Evolutionary conservation across 2,888 invertebrate species (phyloP).

Genomic region (Caenorhabditis sp.): DNA sequence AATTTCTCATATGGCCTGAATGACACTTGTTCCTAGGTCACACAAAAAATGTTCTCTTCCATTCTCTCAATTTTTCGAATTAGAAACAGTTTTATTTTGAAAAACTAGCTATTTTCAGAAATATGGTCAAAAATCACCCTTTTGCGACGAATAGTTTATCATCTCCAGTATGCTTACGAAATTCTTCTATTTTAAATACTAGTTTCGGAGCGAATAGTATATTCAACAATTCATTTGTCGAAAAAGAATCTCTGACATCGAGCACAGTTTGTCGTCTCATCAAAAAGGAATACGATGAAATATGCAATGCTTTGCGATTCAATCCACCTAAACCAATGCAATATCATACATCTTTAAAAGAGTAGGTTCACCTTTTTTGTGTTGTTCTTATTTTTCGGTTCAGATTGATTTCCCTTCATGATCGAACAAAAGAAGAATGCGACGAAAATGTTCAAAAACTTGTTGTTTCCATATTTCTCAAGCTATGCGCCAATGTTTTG

Average conservation of each 20-base stretch:
- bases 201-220: not conserved
- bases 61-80: not conserved
- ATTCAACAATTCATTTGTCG: not conserved
- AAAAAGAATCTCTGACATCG: constrained; percentile 8
- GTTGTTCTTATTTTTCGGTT: not conserved
- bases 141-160: constrained; percentile 19
- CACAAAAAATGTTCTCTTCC: not conserved
- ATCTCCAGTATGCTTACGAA: not conserved
- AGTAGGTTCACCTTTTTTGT: constrained; percentile 15
- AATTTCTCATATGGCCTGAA: not conserved
- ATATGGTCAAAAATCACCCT: constrained; percentile 32
- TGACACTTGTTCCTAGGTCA: not conserved
- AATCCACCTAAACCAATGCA: constrained; percentile 19
- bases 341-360: constrained; percentile 30
- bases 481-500: constrained; percentile 25
- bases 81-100: constrained; percentile 4
- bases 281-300: constrained; percentile 29
- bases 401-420: constrained; percentile 21
- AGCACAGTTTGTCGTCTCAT: constrained; percentile 12
- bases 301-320: constrained; percentile 15
- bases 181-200: not conserved
- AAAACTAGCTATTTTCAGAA: no score
- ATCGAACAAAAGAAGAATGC: constrained; percentile 17
- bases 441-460: constrained; percentile 15
- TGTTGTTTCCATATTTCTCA: constrained; percentile 20